phyloP scores from a whole-genome alignment of 2,113 vertebrate genomes.

The Mirza zaza region DNA sequence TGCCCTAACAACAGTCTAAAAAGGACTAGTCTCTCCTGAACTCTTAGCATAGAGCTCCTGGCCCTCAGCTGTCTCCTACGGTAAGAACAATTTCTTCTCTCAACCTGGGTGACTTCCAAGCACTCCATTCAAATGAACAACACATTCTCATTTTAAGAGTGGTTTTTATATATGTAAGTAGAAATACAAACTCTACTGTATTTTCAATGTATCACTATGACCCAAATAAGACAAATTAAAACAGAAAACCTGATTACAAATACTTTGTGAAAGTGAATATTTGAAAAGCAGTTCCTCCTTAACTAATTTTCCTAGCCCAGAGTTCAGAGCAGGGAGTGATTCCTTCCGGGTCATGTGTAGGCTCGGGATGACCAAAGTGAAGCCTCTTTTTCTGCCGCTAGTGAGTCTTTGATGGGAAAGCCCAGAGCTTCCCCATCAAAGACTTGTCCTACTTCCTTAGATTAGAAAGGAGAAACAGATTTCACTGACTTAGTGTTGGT shows the following conservation, averaged over 20 bases:
- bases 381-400: background rate
- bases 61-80: background rate
- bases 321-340: background rate
- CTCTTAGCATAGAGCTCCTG: background rate
- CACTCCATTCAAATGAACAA: background rate
- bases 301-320: background rate
- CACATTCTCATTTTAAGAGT: background rate
- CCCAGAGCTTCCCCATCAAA: background rate
- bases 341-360: background rate
- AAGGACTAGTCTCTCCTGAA: background rate
- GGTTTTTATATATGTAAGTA: background rate
- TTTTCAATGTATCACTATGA: background rate
- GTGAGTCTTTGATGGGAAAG: background rate
- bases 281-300: conserved; percentile 1
- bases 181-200: background rate
- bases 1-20: background rate
- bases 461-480: background rate
- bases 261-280: conserved; percentile 23
- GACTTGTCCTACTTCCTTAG: background rate
- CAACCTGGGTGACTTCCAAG: background rate
- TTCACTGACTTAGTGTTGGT: conserved; percentile 35
- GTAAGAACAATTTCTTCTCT: background rate
- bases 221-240: background rate
- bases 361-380: background rate
- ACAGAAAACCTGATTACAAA: background rate